These are phyloP conservation scores for Euthynnus affinis DNA, from an alignment of 2,797 vertebrate species.

Conservation along the genomic window DNA sequence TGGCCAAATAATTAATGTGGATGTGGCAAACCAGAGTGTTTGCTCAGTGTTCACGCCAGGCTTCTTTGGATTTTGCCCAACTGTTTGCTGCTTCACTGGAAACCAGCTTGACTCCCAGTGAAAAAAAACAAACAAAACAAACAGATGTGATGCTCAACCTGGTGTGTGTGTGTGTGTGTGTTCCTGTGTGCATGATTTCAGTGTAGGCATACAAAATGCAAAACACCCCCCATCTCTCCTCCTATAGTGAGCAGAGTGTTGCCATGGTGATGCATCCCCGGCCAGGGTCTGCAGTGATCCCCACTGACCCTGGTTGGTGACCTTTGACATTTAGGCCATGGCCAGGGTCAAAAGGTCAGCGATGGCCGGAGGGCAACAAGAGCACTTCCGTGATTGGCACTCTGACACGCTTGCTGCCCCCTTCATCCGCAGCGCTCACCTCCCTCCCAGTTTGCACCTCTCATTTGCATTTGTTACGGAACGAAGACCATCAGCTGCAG, in stretches of 20 bases:
- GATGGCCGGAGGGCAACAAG: constrained; percentile 84
- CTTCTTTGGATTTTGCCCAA: constrained; percentile 33
- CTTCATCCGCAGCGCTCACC: constrained; percentile 55
- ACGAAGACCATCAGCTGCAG: constrained; percentile 43
- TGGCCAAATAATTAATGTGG: neutral
- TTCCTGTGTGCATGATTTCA: constrained; percentile 47
- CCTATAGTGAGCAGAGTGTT: constrained; percentile 73
- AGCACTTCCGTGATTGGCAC: constrained; percentile 86
- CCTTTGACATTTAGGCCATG: constrained; percentile 85
- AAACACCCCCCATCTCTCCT: constrained; percentile 66
- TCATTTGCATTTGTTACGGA: constrained; percentile 66
- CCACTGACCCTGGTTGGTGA: constrained; percentile 79
- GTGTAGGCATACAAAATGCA: constrained; percentile 56
- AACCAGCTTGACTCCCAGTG: constrained; percentile 28
- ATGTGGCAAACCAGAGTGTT: constrained; percentile 15
- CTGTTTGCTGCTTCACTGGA: constrained; percentile 42
- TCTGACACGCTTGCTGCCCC: constrained; percentile 63
- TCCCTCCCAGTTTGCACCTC: constrained; percentile 51
- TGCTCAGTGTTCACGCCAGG: constrained; percentile 19
- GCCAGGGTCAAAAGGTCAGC: constrained; percentile 85
- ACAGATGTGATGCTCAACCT: constrained; percentile 56
- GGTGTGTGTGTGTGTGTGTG: constrained; percentile 23
- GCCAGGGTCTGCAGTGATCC: constrained; percentile 78
- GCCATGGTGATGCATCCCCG: constrained; percentile 81
- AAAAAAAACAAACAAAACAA: constrained; percentile 1